These are phyloP conservation scores for Periophthalmus magnuspinnatus DNA, from an alignment of 2,797 vertebrate species.

Conservation along the genomic window DNA sequence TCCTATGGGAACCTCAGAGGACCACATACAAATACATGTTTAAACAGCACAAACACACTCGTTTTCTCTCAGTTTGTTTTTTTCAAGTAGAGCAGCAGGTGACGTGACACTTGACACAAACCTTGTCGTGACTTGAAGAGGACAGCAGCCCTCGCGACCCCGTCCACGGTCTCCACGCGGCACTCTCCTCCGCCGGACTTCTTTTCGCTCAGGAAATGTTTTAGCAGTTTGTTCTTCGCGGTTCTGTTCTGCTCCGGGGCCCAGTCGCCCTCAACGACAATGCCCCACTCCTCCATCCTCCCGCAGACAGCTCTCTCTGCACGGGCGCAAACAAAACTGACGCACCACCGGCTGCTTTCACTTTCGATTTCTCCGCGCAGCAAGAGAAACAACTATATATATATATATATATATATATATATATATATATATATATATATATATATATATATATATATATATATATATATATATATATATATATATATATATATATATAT, in stretches of 20 bases:
- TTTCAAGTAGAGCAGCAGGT: not conserved
- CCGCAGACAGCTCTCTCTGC: not conserved
- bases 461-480: too few relatives aligned
- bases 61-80: too few relatives aligned
- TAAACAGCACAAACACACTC: too few relatives aligned
- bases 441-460: too few relatives aligned
- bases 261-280: constrained; percentile 65
- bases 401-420: too few relatives aligned
- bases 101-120: constrained; percentile 18
- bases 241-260: constrained; percentile 10
- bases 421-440: too few relatives aligned
- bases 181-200: constrained; percentile 74
- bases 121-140: constrained; percentile 56
- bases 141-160: constrained; percentile 40
- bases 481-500: too few relatives aligned
- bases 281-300: constrained; percentile 34
- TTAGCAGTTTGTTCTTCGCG: constrained; percentile 64
- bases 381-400: not conserved
- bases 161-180: constrained; percentile 44
- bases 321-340: not conserved
- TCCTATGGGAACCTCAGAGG: too few relatives aligned
- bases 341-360: constrained; percentile 32
- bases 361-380: constrained; percentile 31
- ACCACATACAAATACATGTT: too few relatives aligned
- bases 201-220: constrained; percentile 74